Conservation (phyloP, 2,113 vertebrate genomes). For the Propithecus coquereli region DNA sequence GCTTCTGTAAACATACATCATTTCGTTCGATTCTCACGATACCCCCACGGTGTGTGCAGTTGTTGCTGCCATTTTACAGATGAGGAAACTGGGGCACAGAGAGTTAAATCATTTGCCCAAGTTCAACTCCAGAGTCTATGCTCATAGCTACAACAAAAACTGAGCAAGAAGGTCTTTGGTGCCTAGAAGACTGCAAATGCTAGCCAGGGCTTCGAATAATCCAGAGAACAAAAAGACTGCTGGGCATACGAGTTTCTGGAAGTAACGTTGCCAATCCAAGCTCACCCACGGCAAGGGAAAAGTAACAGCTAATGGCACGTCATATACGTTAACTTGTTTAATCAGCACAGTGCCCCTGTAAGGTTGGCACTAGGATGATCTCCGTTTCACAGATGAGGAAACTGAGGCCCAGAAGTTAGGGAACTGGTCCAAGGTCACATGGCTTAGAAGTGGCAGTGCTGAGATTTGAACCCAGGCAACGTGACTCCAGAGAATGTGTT, state of each 20-base stretch:
- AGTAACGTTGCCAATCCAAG: rapidly evolving
- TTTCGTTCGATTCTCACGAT: neutral
- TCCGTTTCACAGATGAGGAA: neutral
- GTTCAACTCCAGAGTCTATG: neutral
- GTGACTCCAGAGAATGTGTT: neutral
- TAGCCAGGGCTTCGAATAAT: neutral
- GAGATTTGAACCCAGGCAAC: neutral
- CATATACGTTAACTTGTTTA: rapidly evolving
- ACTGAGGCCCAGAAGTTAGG: neutral
- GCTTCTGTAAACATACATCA: neutral
- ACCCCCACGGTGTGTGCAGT: rapidly evolving
- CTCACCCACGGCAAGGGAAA: neutral
- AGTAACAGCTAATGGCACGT: neutral
- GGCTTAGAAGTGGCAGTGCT: neutral
- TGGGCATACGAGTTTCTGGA: neutral
- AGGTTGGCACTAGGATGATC: neutral
- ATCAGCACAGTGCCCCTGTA: neutral
- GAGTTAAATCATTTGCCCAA: neutral
- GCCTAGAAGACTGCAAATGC: rapidly evolving
- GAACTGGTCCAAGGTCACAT: neutral
- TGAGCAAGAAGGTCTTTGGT: neutral
- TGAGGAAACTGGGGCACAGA: neutral
- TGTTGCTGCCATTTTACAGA: neutral
- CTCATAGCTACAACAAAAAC: neutral
- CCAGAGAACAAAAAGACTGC: neutral